Evolutionary conservation across 2,888 invertebrate species (phyloP).

Genomic region (Pristionchus japonicus): DNA sequence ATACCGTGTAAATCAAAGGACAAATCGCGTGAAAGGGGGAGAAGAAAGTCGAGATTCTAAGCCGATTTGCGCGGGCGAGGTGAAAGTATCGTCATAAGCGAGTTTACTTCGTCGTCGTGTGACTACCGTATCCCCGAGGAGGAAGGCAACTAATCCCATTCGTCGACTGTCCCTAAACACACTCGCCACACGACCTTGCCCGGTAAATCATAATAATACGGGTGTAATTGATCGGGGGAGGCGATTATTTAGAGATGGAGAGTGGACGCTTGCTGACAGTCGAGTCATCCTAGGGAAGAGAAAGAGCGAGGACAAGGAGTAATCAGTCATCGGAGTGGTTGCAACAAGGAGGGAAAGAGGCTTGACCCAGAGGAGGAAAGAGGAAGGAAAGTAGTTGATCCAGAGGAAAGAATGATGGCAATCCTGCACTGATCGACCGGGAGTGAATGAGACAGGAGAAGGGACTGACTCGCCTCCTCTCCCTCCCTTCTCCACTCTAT

Average conservation of each 20-base stretch:
- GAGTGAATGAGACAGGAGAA: constrained; percentile 2
- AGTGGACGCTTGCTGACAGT: constrained; percentile 9
- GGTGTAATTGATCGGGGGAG: constrained; percentile 32
- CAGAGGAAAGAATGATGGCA: too few species aligned
- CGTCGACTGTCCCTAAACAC: not conserved
- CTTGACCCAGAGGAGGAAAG: not conserved
- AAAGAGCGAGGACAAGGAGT: not conserved
- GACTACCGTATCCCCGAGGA: not conserved
- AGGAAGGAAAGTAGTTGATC: not conserved
- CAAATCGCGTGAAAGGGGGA: not conserved
- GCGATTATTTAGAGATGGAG: constrained; percentile 19
- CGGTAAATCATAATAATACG: constrained; percentile 39
- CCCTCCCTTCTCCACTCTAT: not conserved
- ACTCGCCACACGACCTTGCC: constrained; percentile 2
- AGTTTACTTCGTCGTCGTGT: constrained; percentile 15
- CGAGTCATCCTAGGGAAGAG: not conserved
- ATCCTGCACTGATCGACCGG: not conserved
- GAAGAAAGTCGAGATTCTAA: not conserved
- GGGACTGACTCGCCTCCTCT: not conserved
- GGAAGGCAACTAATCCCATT: constrained; percentile 15
- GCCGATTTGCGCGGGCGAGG: not conserved
- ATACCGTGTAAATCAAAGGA: constrained; percentile 31
- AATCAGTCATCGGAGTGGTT: not conserved
- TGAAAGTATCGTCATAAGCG: constrained; percentile 32
- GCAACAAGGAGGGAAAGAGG: not conserved